Conservation (phyloP, 2,113 vertebrate species). For the Ophthalmolycus amberensis region DNA sequence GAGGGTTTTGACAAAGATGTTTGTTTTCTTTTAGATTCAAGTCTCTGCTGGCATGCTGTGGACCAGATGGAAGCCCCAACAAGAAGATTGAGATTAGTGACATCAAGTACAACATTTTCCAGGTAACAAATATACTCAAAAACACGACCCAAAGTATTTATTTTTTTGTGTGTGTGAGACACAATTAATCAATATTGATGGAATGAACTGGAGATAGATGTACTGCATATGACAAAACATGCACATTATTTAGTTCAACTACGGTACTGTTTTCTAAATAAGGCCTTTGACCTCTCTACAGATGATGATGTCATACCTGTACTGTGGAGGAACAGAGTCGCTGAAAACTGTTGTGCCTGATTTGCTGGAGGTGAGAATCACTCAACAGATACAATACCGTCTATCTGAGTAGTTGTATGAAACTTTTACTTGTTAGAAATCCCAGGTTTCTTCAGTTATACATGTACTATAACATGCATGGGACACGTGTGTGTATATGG, state of each 20-base stretch:
- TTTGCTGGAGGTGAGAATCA: slow-evolving; percentile 90
- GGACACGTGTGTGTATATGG: too few species aligned
- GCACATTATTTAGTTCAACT: background rate
- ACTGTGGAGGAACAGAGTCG: slow-evolving; percentile 93
- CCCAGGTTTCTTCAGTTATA: background rate
- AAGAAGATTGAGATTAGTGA: slow-evolving; percentile 92
- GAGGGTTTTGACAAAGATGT: background rate
- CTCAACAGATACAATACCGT: background rate
- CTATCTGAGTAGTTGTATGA: background rate
- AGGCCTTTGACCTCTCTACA: slow-evolving; percentile 68
- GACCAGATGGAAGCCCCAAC: slow-evolving; percentile 82
- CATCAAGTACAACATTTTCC: slow-evolving; percentile 93
- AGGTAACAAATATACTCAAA: slow-evolving; percentile 82
- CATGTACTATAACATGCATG: background rate
- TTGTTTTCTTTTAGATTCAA: slow-evolving; percentile 88
- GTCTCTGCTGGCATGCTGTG: slow-evolving; percentile 88
- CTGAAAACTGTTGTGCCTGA: slow-evolving; percentile 89
- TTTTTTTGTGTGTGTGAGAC: background rate
- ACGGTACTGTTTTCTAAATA: background rate
- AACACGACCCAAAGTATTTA: background rate
- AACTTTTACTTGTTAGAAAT: background rate
- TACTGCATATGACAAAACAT: background rate
- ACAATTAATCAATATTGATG: background rate
- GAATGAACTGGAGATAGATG: background rate
- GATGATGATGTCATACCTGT: slow-evolving; percentile 99